Conservation (phyloP, 2,888 invertebrate genomes). For the Stramonita haemastoma region DNA sequence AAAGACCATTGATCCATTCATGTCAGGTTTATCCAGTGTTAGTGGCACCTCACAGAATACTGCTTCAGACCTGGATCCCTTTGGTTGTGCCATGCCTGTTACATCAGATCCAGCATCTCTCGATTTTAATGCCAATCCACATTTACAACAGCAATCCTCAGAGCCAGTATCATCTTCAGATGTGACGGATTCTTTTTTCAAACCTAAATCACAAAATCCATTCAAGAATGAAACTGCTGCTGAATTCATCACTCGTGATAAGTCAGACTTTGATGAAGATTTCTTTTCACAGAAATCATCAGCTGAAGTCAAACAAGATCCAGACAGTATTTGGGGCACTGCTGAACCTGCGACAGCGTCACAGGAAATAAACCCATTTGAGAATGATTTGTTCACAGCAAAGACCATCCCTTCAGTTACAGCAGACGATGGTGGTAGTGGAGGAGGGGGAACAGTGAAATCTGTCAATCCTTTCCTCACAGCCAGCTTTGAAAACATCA, state of each 20-base stretch:
- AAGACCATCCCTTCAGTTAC: slow-evolving; percentile 53
- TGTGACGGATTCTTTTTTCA: neutral
- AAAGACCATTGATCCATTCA: neutral
- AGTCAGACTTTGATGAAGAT: slow-evolving; percentile 56
- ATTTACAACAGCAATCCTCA: neutral
- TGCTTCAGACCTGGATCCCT: slow-evolving; percentile 27
- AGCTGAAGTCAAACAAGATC: slow-evolving; percentile 24
- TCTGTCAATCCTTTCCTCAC: slow-evolving; percentile 55
- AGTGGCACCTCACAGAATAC: slow-evolving; percentile 11
- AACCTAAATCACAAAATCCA: slow-evolving; percentile 35
- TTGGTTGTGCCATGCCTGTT: slow-evolving; percentile 32
- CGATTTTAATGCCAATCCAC: slow-evolving; percentile 18
- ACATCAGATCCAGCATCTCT: slow-evolving; percentile 21
- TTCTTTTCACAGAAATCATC: slow-evolving; percentile 49
- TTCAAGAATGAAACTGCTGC: slow-evolving; percentile 27
- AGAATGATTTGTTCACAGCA: slow-evolving; percentile 66
- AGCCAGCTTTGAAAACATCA: slow-evolving; percentile 57
- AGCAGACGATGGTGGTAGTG: slow-evolving; percentile 37
- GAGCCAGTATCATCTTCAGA: slow-evolving; percentile 21
- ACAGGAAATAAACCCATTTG: slow-evolving; percentile 63
- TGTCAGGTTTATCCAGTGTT: neutral
- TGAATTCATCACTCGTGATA: neutral
- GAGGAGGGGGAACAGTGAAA: slow-evolving; percentile 35
- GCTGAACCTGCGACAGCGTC: slow-evolving; percentile 41
- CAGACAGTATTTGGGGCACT: slow-evolving; percentile 46